Conservation (phyloP, 2,113 vertebrate species). For the Phaethornis superciliosus region DNA sequence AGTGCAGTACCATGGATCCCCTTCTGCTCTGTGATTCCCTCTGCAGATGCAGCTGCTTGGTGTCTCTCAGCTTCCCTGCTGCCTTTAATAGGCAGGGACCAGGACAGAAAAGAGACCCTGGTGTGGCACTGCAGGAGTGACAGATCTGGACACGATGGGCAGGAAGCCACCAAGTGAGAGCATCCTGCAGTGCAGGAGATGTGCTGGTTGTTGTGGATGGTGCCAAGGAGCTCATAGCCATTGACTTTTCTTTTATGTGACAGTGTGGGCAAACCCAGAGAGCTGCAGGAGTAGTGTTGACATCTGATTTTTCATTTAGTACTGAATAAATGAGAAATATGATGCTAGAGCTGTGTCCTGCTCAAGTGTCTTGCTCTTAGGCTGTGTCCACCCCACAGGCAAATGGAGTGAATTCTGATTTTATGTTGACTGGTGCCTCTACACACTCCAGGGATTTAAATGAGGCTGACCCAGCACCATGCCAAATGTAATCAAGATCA, state of each 20-base stretch:
- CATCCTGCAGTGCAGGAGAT: fast-evolving
- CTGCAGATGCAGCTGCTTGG: not conserved
- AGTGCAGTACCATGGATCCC: not conserved
- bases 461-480: not conserved
- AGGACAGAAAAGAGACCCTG: not conserved
- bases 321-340: not conserved
- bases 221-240: not conserved
- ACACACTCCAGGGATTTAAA: not conserved
- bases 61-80: not conserved
- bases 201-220: not conserved
- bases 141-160: not conserved
- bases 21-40: not conserved
- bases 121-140: fast-evolving
- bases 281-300: fast-evolving
- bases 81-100: not conserved
- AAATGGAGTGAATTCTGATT: not conserved
- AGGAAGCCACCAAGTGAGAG: not conserved
- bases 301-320: not conserved
- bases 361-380: not conserved
- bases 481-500: not conserved
- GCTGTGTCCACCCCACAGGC: fast-evolving
- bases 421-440: not conserved
- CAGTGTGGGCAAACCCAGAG: not conserved
- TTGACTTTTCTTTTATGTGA: not conserved
- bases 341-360: not conserved